phyloP scores from a whole-genome alignment of 1,140 invertebrate species.

The Caerostris extrusa region DNA sequence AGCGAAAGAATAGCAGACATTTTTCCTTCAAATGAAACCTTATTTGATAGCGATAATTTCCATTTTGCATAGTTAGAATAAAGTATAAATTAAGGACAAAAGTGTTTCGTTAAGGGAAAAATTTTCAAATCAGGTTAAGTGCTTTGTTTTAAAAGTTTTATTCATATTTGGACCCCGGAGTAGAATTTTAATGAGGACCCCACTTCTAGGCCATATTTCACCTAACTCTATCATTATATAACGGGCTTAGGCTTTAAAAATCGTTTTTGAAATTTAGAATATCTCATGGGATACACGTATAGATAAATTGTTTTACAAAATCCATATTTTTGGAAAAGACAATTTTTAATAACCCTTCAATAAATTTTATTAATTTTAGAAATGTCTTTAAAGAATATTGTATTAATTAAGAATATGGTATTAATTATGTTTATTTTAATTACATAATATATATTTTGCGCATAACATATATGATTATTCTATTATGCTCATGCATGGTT shows the following conservation, averaged over 20 bases:
- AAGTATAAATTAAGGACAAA: background rate
- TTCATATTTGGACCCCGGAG: background rate
- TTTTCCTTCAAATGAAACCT: background rate
- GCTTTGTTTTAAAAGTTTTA: background rate
- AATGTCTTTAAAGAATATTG: too few species aligned
- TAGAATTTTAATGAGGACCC: background rate
- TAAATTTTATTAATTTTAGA: too few species aligned
- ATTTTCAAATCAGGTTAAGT: background rate
- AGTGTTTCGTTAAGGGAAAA: background rate
- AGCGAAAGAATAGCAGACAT: background rate
- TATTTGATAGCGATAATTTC: background rate
- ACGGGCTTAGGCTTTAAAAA: background rate
- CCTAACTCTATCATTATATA: background rate
- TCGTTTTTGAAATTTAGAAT: background rate
- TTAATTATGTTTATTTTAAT: too few species aligned
- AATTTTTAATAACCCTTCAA: background rate
- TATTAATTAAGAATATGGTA: too few species aligned
- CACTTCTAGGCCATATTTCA: conserved; percentile 2
- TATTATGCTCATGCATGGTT: too few species aligned
- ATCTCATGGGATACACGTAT: background rate
- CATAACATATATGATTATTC: too few species aligned
- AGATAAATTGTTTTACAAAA: background rate
- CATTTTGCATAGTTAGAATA: background rate
- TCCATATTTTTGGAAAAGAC: background rate
- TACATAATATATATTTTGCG: too few species aligned